Evolutionary conservation across 2,797 vertebrate genomes (phyloP).

Genomic region (Chaetodon trifasciatus): DNA sequence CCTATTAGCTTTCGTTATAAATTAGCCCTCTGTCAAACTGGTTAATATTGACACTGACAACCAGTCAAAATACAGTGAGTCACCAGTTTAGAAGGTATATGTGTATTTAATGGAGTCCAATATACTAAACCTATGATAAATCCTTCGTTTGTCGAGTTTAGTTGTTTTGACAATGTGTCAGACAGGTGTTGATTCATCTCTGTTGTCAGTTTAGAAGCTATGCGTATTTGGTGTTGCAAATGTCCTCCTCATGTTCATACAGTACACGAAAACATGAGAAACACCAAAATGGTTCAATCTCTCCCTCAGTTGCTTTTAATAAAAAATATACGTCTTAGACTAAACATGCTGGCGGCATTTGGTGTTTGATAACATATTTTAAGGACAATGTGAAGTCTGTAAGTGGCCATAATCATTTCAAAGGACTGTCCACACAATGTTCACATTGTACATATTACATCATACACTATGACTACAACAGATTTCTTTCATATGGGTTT

Average conservation of each 20-base stretch:
- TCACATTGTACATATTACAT: neutral
- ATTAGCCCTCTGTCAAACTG: neutral
- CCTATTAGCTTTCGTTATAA: neutral
- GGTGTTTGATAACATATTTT: neutral
- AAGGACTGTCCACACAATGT: neutral
- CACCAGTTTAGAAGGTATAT: neutral
- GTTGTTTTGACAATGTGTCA: constrained; percentile 13
- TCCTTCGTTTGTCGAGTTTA: neutral
- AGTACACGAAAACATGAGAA: neutral
- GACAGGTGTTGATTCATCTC: neutral
- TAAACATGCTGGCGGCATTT: neutral
- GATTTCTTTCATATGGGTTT: neutral
- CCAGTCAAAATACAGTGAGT: constrained; percentile 12
- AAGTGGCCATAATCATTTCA: neutral
- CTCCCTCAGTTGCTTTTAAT: neutral
- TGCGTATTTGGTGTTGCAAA: neutral
- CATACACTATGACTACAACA: neutral
- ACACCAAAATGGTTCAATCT: neutral
- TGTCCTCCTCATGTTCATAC: neutral
- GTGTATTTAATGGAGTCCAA: neutral
- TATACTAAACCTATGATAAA: constrained; percentile 1
- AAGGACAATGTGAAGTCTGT: neutral
- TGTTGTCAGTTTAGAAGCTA: neutral
- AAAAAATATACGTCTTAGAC: neutral
- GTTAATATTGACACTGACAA: constrained; percentile 8